Percentiles rank a stretch among this genome's conserved stretches.
phyloP scores from a whole-genome alignment of 2,888 invertebrate species.

The Zhuqinia jingwanae region DNA sequence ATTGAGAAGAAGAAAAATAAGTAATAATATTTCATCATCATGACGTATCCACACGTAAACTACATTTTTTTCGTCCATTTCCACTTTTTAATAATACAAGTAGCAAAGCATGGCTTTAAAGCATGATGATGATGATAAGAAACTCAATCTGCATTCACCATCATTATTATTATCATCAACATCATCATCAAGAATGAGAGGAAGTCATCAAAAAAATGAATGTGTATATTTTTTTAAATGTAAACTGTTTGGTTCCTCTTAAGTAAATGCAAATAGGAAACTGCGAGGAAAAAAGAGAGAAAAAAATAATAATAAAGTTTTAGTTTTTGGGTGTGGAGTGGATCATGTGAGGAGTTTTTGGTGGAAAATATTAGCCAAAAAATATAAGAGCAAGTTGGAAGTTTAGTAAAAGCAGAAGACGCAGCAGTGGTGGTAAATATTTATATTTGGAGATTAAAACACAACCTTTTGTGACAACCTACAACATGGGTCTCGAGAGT shows the following conservation, averaged over 20 bases:
- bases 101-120: no score
- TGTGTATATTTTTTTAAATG: not conserved
- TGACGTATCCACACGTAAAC: no score
- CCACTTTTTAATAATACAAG: no score
- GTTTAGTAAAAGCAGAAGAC: no score
- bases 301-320: not conserved
- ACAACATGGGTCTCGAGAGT: no score
- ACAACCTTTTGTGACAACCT: constrained; percentile 57
- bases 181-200: not conserved
- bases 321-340: not conserved
- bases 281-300: not conserved
- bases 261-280: constrained; percentile 10
- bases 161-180: not conserved
- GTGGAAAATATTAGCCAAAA: no score
- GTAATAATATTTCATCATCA: no score
- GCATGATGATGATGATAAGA: not conserved
- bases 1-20: no score
- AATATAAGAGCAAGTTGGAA: no score
- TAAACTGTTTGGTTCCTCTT: not conserved
- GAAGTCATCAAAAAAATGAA: not conserved
- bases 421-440: constrained; percentile 56
- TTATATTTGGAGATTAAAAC: constrained; percentile 67
- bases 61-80: no score
- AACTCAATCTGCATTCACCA: no score
- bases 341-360: no score